Evolutionary conservation across 2,113 vertebrate species (phyloP).

Genomic region (Atrichornis clamosus): DNA sequence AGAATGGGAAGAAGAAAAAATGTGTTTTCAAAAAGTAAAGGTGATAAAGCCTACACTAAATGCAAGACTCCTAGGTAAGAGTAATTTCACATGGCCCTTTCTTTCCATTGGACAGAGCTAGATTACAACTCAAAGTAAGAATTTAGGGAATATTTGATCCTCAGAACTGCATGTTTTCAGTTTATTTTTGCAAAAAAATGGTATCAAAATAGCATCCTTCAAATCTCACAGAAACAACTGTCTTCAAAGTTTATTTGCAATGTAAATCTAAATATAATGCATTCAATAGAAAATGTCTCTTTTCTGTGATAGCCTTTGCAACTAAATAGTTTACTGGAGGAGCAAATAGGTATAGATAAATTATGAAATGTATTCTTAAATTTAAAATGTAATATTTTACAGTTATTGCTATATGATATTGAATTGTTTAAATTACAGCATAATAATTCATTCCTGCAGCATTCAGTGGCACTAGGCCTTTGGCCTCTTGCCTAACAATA

Average conservation of each 20-base stretch:
- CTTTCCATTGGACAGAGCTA: neutral
- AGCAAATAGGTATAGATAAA: neutral
- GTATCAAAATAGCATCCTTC: neutral
- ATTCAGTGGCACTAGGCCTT: constrained; percentile 58
- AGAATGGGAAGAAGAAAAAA: neutral
- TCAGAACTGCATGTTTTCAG: neutral
- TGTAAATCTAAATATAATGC: neutral
- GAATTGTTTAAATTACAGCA: constrained; percentile 34
- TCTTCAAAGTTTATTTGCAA: neutral
- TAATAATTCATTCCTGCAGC: constrained; percentile 54
- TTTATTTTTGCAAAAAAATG: neutral
- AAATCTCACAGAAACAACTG: neutral
- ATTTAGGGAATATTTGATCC: neutral
- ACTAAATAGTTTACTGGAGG: neutral
- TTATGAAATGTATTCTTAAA: neutral
- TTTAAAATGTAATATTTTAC: constrained; percentile 2
- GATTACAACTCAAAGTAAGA: neutral
- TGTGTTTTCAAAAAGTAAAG: neutral
- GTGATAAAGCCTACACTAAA: neutral
- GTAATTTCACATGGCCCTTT: neutral
- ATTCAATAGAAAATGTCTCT: neutral
- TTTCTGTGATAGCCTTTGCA: neutral
- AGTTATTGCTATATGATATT: neutral
- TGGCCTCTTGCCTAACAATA: constrained; percentile 73
- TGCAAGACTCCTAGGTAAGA: neutral